Base-by-base conservation (phyloP, 2,888 invertebrate genomes). In the Arrhopalites spinosus region DNA sequence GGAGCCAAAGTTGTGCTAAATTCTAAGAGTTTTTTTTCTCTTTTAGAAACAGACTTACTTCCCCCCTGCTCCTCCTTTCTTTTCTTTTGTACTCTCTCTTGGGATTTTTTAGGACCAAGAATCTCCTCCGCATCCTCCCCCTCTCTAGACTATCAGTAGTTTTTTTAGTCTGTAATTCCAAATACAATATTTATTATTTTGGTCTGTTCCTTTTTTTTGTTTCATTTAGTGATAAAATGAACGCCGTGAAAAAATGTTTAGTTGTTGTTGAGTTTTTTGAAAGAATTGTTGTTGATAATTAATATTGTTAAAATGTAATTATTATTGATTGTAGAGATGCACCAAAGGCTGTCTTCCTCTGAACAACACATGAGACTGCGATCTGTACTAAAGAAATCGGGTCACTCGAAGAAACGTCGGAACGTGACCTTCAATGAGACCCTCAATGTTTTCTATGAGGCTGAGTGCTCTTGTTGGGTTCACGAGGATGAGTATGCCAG, bases 391-490 rank as follows among this genome's bases (percentile, higher is more conserved):
- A 93, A 93, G 87, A 92, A 92, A 84, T 89, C 90, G 78, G 91
- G 92, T 77, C 88, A 89, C 74, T 89, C 88, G 81, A 91, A 90
- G 84, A 85, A 88, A 77, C 91, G 94, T 85, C 90, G 93, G 75
- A 81, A 80, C 68, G 95, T 95, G 29, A 91, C 93, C 72, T 95
- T 95, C 84, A 93, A 95, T 85, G 95, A 95, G 87, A 93, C 91
- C 84, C 90, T 92, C 73, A 95, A 95, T 87, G 93, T 94, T 85
- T 94, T 94, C 87, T 94, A 95, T 86, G 95, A 95, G 83, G 94
- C 95, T 71, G 94, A 95, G 87, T 95, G 95, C 84, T 94, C 95
- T 84, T 95, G 95, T 83, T 88, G 94, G 79, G 94, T 95, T 80
- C 90, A 94, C 78, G 94, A 95, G 85, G 94, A 94, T 85, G 93